Base-by-base conservation (phyloP, 2,888 invertebrate species). In the Cephus runcator region DNA sequence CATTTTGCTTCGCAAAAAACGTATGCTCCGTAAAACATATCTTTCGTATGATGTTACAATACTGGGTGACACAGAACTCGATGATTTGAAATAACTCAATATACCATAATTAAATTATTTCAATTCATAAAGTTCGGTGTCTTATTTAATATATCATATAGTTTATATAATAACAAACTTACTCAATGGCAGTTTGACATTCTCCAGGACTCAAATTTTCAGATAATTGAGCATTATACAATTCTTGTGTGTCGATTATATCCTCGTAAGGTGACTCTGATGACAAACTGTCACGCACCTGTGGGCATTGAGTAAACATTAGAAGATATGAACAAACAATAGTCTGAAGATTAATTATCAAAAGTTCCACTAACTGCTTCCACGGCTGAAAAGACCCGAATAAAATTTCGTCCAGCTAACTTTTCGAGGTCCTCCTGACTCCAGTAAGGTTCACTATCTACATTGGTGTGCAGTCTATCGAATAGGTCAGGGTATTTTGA, bases 401-500 rank as follows among this genome's bases (percentile, higher is more conserved):
- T 85, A 3, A 93, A 88, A 86, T 93, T 93, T 71, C 87, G 85
- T 9, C 93, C 92, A 9, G 93, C 93, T 56, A 93, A 86, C 84
- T 93, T 93, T 81, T 91, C 90, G 33, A 93, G 87, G 82, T 93
- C 93, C 34, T 86, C 88, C 9, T 85, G 86, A 1, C 89, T 91
- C 93, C 93, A 93, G 40, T 78, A 81, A 34, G 90, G 87, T 73
- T 88, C 86, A 3, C 79, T 83, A 4, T 81, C 73, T 56, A 76
- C 80, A 12, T 75, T 79, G 4, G 86, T 83, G 75, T 87, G 86
- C 6, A 93, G 92, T 68, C 93, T 87, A 75, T 92, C 92, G 83
- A 93, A 92, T 34, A 93, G 84, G 69, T 89, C 89, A 0, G 93
- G 93, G 82, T 92, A 93, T 77, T 90, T 93, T 2, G 93, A 93